Percentiles rank a stretch among this genome's conserved stretches.
phyloP scores from a whole-genome alignment of 2,888 invertebrate species.

The Drosophila atroscutellata region DNA sequence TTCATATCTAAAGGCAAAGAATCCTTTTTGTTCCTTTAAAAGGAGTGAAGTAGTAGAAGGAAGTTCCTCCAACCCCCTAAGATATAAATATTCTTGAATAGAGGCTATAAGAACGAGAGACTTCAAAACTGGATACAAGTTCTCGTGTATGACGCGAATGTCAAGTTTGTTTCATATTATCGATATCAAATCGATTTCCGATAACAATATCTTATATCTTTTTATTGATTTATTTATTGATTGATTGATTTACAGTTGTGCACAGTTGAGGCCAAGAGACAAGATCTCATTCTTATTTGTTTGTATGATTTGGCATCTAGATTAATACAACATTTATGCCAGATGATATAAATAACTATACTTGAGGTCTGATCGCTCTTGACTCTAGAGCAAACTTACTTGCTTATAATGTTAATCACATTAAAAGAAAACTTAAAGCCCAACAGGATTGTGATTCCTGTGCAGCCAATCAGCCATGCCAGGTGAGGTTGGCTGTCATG shows the following conservation, averaged over 20 bases:
- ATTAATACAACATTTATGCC: background rate
- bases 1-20: too few species aligned
- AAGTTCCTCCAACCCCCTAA: background rate
- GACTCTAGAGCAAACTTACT: background rate
- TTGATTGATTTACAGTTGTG: too few species aligned
- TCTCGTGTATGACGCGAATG: background rate
- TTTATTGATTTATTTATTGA: too few species aligned
- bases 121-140: background rate
- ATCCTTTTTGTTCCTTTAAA: background rate
- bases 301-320: background rate
- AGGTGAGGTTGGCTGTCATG: conserved; percentile 14
- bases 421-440: conserved; percentile 32
- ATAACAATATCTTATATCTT: too few species aligned
- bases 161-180: background rate
- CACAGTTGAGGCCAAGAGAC: too few species aligned
- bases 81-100: background rate
- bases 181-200: too few species aligned
- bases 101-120: background rate
- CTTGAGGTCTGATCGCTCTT: background rate
- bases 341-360: background rate
- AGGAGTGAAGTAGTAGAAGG: background rate
- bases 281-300: background rate
- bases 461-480: conserved; percentile 45
- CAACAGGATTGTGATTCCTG: conserved; percentile 17
- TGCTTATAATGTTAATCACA: conserved; percentile 21